phyloP scores from a whole-genome alignment of 1,140 invertebrate species.

The Lethrus apterus region DNA sequence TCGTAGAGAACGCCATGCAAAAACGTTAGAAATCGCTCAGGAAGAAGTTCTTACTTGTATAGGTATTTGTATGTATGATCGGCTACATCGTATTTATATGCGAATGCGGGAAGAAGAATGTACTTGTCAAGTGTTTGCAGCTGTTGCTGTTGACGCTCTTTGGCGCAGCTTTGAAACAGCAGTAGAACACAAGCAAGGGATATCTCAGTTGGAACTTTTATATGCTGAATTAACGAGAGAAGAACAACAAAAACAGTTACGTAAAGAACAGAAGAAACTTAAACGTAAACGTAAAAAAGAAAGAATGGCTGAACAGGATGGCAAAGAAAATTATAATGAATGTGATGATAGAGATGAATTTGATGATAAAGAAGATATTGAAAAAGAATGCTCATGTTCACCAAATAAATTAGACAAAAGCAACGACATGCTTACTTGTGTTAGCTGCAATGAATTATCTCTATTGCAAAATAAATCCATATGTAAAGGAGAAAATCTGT shows the following conservation, averaged over 20 bases:
- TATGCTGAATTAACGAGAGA: conserved; percentile 76
- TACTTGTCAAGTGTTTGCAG: conserved; percentile 84
- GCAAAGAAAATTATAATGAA: conserved; percentile 30
- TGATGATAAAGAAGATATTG: conserved; percentile 27
- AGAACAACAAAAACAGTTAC: conserved; percentile 72
- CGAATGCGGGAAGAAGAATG: conserved; percentile 82
- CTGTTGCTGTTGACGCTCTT: conserved; percentile 77
- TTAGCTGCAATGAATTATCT: conserved; percentile 24
- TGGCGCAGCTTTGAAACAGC: conserved; percentile 84
- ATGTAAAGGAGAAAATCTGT: conserved; percentile 1
- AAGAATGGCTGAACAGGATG: conserved; percentile 24
- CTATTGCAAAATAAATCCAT: conserved; percentile 9
- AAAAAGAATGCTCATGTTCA: conserved; percentile 28
- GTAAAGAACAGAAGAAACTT: conserved; percentile 79
- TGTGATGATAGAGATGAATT: conserved; percentile 26
- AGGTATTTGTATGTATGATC: conserved; percentile 84
- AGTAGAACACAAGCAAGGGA: conserved; percentile 80
- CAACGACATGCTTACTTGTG: conserved; percentile 19
- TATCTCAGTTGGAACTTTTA: conserved; percentile 75
- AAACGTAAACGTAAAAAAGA: conserved; percentile 76
- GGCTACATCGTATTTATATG: conserved; percentile 76
- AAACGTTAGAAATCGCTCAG: conserved; percentile 90
- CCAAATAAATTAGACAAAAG: conserved; percentile 15
- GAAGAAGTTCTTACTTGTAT: conserved; percentile 91
- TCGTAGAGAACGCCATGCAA: conserved; percentile 81